These are phyloP conservation scores for Lithophane semibrunnea DNA, from an alignment of 2,888 invertebrate genomes.

Conservation along the genomic window DNA sequence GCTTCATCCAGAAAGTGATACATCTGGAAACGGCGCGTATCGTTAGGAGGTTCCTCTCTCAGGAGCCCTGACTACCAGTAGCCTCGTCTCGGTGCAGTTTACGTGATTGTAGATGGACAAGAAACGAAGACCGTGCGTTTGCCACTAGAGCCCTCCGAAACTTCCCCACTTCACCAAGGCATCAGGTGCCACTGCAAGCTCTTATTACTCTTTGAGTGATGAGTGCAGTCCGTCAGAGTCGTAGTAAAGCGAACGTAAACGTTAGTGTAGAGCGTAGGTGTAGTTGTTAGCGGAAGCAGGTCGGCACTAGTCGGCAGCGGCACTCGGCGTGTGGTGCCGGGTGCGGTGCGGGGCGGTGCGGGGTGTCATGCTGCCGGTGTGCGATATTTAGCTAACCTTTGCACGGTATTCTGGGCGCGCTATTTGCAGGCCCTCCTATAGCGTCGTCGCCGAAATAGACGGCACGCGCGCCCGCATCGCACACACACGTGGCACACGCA, in stretches of 20 bases:
- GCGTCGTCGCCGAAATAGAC: conserved; percentile 70
- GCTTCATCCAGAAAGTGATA: no score
- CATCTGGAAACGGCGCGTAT: no score
- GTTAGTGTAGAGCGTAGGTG: conserved; percentile 37
- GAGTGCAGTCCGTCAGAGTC: not conserved
- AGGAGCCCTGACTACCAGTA: no score
- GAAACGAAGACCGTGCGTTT: no score
- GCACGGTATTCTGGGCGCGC: conserved; percentile 79
- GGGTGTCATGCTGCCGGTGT: conserved; percentile 31
- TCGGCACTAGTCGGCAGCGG: conserved; percentile 19
- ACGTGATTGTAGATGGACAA: not conserved
- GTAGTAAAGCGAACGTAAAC: conserved; percentile 48
- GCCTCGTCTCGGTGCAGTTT: not conserved
- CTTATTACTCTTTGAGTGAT: no score
- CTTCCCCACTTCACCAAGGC: not conserved
- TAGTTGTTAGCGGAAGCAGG: conserved; percentile 51
- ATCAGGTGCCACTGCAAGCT: not conserved
- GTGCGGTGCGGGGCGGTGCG: not conserved
- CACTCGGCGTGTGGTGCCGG: not conserved
- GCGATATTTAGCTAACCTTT: conserved; percentile 80
- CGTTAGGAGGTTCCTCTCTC: no score
- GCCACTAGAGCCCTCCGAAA: not conserved
- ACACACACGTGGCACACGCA: not conserved
- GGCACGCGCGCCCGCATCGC: conserved; percentile 55
- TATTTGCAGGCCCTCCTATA: conserved; percentile 76